These are phyloP conservation scores for Zosterops hypoxanthus DNA, from an alignment of 2,113 vertebrate species.

Conservation along the genomic window DNA sequence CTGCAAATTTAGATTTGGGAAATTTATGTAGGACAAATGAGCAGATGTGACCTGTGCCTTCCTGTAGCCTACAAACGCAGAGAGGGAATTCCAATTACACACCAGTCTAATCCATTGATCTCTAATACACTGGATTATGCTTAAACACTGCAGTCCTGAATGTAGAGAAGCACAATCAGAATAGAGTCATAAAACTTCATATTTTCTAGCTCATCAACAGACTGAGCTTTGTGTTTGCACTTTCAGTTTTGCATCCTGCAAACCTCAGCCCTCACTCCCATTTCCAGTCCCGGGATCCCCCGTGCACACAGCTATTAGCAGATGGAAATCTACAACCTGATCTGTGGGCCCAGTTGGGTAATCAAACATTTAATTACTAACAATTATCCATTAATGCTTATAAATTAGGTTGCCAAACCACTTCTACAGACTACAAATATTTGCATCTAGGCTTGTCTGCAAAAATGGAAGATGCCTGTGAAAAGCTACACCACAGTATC, in stretches of 20 bases:
- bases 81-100: neutral
- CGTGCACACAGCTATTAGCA: slow-evolving; percentile 33
- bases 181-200: neutral
- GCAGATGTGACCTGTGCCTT: neutral
- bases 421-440: slow-evolving; percentile 48
- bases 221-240: neutral
- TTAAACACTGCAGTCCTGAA: neutral
- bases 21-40: neutral
- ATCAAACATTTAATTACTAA: slow-evolving; percentile 65
- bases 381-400: slow-evolving; percentile 64
- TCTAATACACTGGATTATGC: neutral
- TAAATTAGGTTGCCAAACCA: slow-evolving; percentile 56
- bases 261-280: neutral
- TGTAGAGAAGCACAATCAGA: neutral
- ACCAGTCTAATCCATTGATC: neutral
- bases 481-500: neutral
- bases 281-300: neutral
- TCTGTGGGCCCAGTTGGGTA: slow-evolving; percentile 53
- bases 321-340: slow-evolving; percentile 47
- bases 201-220: neutral
- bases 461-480: neutral
- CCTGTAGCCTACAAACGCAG: neutral
- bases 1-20: neutral
- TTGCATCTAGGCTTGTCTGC: slow-evolving; percentile 12
- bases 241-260: neutral